These are phyloP conservation scores for Forpus xanthops DNA, from an alignment of 2,797 vertebrate genomes.

Conservation along the genomic window DNA sequence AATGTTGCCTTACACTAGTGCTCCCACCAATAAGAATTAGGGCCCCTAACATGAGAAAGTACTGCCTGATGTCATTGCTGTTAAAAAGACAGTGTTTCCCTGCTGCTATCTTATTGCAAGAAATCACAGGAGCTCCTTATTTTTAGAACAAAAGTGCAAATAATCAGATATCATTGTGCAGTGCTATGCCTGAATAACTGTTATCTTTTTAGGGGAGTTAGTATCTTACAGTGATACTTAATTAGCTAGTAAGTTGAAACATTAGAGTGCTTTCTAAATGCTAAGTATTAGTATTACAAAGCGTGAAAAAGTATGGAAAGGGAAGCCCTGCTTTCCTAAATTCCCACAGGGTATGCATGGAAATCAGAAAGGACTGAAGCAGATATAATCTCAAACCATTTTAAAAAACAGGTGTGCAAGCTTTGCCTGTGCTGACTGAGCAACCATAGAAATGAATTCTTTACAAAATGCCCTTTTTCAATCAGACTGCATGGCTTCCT, in stretches of 20 bases:
- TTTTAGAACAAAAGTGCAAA: constrained; percentile 27
- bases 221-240: background rate
- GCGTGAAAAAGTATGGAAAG: background rate
- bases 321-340: constrained; percentile 19
- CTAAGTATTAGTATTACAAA: constrained; percentile 11
- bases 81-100: constrained; percentile 1
- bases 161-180: background rate
- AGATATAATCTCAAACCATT: constrained; percentile 36
- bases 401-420: background rate
- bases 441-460: background rate
- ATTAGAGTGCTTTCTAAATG: constrained; percentile 13
- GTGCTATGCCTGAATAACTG: background rate
- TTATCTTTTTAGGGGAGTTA: background rate
- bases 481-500: background rate
- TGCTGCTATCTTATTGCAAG: background rate
- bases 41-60: background rate
- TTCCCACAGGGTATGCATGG: background rate
- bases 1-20: background rate
- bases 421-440: constrained; percentile 29
- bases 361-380: constrained; percentile 36
- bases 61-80: background rate
- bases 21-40: background rate
- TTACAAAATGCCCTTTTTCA: constrained; percentile 31
- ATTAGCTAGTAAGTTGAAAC: constrained; percentile 22
- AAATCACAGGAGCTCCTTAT: constrained; percentile 19